phyloP scores from a whole-genome alignment of 2,113 vertebrate genomes.

The Bos taurus region DNA sequence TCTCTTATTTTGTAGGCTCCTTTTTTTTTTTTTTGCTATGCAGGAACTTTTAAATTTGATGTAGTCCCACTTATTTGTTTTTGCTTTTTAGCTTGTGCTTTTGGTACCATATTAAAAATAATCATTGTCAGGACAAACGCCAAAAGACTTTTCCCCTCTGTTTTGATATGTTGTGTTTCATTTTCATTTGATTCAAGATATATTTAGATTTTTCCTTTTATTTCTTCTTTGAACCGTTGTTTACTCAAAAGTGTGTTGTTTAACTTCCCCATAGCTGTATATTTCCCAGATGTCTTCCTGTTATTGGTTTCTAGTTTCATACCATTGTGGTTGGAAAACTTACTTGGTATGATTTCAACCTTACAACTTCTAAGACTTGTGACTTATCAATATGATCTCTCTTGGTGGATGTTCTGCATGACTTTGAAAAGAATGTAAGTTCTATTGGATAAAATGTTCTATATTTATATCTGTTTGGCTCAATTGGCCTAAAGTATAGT shows the following conservation, averaged over 20 bases:
- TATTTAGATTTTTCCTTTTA: background rate
- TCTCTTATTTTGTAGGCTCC: background rate
- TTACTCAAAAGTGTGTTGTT: background rate
- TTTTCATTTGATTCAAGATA: background rate
- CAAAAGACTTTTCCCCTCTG: background rate
- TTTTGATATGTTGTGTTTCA: background rate
- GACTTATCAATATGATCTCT: background rate
- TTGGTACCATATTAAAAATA: background rate
- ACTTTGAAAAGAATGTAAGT: background rate
- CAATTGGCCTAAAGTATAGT: background rate
- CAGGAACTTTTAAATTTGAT: background rate
- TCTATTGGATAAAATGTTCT: background rate
- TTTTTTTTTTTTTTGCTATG: background rate
- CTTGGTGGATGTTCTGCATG: background rate
- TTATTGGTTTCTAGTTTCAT: background rate
- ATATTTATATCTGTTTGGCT: background rate
- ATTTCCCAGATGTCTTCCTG: background rate
- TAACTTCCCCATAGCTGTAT: background rate
- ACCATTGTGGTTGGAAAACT: background rate
- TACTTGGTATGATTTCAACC: background rate
- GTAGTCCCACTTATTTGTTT: background rate
- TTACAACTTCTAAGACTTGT: background rate
- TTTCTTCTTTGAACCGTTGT: background rate
- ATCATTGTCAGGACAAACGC: background rate
- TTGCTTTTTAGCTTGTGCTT: background rate